Evolutionary conservation across 2,888 invertebrate genomes (phyloP).

Genomic region (Pterostichus madidus): DNA sequence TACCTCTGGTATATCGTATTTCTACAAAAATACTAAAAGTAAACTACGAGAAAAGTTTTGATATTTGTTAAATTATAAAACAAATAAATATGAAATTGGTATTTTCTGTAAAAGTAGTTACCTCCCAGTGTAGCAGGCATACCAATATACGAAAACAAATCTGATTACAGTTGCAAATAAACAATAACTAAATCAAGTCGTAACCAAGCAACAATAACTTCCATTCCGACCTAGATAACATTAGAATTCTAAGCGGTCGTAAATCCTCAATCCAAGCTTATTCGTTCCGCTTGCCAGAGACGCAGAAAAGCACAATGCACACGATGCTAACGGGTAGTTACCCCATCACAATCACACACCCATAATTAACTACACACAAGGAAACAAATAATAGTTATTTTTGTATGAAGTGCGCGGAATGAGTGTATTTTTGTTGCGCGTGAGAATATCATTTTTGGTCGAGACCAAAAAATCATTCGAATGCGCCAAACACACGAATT

Average conservation of each 20-base stretch:
- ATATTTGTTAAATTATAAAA: not conserved
- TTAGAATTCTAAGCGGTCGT: constrained; percentile 40
- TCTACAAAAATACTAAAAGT: no score
- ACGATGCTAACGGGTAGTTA: not conserved
- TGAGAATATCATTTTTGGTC: no score
- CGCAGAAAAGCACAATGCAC: constrained; percentile 16
- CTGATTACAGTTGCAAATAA: not conserved
- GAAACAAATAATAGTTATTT: no score
- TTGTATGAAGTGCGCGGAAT: no score
- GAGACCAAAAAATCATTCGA: no score
- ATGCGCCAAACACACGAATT: no score
- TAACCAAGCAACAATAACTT: constrained; percentile 37
- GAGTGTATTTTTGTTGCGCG: no score
- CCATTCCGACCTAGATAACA: constrained; percentile 23
- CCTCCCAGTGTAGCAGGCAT: not conserved
- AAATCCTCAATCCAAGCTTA: constrained; percentile 36
- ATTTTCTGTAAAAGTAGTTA: not conserved
- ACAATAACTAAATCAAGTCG: constrained; percentile 41
- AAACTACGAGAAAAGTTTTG: no score
- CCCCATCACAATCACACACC: no score
- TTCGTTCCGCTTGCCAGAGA: constrained; percentile 36
- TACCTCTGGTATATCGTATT: no score
- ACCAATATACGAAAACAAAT: not conserved
- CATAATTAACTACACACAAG: no score
- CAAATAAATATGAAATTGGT: no score